Conservation (phyloP, 2,888 invertebrate species). For the Quadroppia sp. region DNA sequence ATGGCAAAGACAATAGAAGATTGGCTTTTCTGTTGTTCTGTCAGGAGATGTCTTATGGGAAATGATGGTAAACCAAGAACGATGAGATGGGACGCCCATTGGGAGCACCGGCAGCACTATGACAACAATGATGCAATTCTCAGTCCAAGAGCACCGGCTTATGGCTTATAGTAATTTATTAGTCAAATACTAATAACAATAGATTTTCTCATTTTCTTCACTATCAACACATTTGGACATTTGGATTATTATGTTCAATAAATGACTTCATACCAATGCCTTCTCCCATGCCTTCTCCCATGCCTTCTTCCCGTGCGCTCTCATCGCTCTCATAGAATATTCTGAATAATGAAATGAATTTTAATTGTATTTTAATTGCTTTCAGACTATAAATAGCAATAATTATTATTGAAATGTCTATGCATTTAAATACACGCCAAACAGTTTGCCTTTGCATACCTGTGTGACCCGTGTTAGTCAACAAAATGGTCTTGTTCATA, state of each 20-base stretch:
- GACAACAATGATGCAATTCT: not conserved
- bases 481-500: no score
- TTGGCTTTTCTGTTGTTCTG: not conserved
- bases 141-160: not conserved
- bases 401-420: not conserved
- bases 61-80: not conserved
- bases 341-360: not conserved
- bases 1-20: conserved; percentile 9
- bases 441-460: not conserved
- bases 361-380: not conserved
- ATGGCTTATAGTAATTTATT: not conserved
- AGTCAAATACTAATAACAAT: not conserved
- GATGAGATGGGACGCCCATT: not conserved
- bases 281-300: not conserved
- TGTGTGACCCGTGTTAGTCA: no score
- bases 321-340: not conserved
- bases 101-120: not conserved
- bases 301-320: not conserved
- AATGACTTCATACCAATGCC: not conserved
- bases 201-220: not conserved
- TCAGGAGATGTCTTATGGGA: not conserved
- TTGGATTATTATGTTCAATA: not conserved
- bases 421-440: not conserved
- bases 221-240: not conserved
- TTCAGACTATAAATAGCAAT: not conserved